Evolutionary conservation across 1,140 invertebrate species (phyloP).

Genomic region (Nephila pilipes): DNA sequence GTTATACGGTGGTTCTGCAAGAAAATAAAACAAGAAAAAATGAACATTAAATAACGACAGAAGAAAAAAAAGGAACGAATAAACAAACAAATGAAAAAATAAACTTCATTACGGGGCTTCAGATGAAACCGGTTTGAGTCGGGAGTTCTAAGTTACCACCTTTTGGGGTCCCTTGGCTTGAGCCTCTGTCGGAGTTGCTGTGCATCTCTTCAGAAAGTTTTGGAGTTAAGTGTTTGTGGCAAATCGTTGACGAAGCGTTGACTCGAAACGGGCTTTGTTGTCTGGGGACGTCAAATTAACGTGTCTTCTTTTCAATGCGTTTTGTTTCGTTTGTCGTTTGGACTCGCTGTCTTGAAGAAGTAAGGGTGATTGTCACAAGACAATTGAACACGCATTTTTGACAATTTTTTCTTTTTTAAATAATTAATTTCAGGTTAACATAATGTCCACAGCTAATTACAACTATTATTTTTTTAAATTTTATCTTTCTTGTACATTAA

Average conservation of each 20-base stretch:
- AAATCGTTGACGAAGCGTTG: neutral
- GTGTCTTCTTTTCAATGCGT: neutral
- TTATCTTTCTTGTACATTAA: too few relatives aligned
- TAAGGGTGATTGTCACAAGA: neutral
- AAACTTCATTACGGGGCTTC: neutral
- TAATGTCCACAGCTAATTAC: too few relatives aligned
- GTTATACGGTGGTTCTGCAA: neutral
- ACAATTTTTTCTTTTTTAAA: too few relatives aligned
- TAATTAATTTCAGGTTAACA: too few relatives aligned
- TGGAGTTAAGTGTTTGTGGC: neutral
- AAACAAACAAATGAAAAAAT: neutral
- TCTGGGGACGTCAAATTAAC: conserved; percentile 3
- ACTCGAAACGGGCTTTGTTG: conserved; percentile 20
- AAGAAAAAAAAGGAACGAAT: neutral
- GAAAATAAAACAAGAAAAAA: neutral
- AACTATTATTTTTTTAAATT: too few relatives aligned
- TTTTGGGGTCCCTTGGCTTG: neutral
- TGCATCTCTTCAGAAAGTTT: neutral
- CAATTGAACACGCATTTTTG: neutral
- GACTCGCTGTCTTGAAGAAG: neutral
- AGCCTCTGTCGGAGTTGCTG: neutral
- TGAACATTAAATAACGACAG: neutral
- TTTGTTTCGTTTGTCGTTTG: neutral
- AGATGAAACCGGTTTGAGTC: conserved; percentile 9
- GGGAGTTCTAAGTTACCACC: conserved; percentile 11